Percentiles rank a stretch among this genome's conserved stretches.
phyloP scores from a whole-genome alignment of 2,888 invertebrate species.

The Vesta saturnalis region DNA sequence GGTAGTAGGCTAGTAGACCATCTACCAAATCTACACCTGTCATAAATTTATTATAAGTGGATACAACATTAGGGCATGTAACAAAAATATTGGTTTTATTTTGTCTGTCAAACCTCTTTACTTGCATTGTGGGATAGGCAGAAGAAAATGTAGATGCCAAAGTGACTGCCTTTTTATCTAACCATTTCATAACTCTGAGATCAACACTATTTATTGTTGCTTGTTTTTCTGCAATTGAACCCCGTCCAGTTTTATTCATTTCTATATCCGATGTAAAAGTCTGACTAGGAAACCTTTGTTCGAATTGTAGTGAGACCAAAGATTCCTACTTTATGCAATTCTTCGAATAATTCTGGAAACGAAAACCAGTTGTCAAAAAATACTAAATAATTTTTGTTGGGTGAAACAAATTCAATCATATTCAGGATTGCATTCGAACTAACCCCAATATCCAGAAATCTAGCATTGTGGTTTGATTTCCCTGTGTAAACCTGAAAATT shows the following conservation, averaged over 20 bases:
- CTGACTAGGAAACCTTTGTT: no score
- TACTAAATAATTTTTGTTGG: no score
- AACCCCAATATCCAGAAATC: no score
- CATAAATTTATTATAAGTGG: conserved; percentile 10
- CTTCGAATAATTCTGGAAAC: no score
- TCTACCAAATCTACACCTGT: conserved; percentile 9
- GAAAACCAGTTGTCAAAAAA: no score
- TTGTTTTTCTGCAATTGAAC: background rate
- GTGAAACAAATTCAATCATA: no score
- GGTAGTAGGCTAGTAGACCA: conserved; percentile 5
- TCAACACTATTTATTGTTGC: background rate
- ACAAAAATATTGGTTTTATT: background rate
- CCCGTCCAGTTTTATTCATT: conserved; percentile 7
- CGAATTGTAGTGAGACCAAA: no score
- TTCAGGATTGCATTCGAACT: no score
- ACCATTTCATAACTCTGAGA: conserved; percentile 8
- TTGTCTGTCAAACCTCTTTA: background rate
- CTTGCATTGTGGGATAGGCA: background rate
- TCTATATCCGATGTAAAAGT: no score
- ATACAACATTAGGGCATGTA: background rate
- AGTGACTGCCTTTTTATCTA: background rate
- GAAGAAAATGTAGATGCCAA: conserved; percentile 6
- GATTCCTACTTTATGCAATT: no score
- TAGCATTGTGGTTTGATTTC: no score
- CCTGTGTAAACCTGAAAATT: no score